A percentile compares a stretch with the other conserved stretches of the same genome.
These are phyloP conservation scores for Drosophila ustulata DNA, from an alignment of 2,888 invertebrate genomes.

Conservation along the genomic window DNA sequence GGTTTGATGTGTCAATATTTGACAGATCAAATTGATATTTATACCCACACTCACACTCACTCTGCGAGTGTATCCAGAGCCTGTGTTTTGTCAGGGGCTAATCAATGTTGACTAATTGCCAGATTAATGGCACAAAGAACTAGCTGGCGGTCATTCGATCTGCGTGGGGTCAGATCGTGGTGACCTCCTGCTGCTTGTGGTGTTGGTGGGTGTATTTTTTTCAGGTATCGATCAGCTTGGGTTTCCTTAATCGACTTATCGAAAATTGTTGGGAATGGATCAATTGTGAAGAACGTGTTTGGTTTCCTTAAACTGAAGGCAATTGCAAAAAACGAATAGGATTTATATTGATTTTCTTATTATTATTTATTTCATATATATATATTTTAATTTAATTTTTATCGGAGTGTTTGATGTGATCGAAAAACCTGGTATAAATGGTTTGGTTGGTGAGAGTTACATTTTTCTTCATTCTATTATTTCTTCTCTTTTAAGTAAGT, in stretches of 20 bases:
- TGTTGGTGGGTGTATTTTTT: constrained; percentile 2
- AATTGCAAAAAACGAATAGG: too few species aligned
- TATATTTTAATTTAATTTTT: too few species aligned
- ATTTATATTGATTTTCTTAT: too few species aligned
- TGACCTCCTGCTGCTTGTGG: constrained; percentile 1
- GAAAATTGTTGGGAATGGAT: background rate
- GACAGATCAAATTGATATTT: constrained; percentile 82
- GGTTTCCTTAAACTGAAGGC: too few species aligned
- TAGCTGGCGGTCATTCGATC: constrained; percentile 45
- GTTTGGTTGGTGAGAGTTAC: too few species aligned
- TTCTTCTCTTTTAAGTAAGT: background rate
- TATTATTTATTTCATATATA: too few species aligned
- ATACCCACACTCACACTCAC: constrained; percentile 61
- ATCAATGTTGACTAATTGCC: constrained; percentile 68
- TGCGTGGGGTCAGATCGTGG: constrained; percentile 31
- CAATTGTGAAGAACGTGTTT: background rate
- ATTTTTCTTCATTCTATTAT: background rate
- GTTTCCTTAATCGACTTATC: background rate
- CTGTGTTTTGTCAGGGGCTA: constrained; percentile 58
- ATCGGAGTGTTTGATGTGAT: too few species aligned
- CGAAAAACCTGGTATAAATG: too few species aligned
- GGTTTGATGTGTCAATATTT: constrained; percentile 84
- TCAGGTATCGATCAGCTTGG: too few species aligned
- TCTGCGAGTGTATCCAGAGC: constrained; percentile 38
- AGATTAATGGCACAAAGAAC: constrained; percentile 55